phyloP scores from a whole-genome alignment of 2,113 vertebrate genomes.

The Mormyrus iriodes region DNA sequence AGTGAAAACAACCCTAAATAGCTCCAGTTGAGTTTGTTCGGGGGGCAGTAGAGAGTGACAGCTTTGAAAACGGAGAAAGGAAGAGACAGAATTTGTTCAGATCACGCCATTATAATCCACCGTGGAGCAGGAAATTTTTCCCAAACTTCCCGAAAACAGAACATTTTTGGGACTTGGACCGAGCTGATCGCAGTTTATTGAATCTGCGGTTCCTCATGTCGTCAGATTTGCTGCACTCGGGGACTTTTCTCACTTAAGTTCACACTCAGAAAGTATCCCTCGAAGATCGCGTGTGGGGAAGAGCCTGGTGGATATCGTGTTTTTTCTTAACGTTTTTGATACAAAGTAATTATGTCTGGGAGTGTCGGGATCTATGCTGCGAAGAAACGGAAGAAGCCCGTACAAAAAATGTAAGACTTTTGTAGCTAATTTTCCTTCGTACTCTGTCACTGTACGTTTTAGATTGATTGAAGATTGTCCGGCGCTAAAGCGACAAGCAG shows the following conservation, averaged over 20 bases:
- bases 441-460: neutral
- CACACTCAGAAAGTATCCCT: neutral
- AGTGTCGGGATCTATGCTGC: constrained; percentile 54
- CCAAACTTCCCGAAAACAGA: neutral
- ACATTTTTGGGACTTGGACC: neutral
- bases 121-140: constrained; percentile 27
- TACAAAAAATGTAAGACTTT: constrained; percentile 64
- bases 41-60: constrained; percentile 39
- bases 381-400: constrained; percentile 69
- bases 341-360: constrained; percentile 42
- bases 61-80: constrained; percentile 30
- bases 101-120: constrained; percentile 36
- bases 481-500: neutral
- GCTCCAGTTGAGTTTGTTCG: neutral
- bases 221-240: neutral
- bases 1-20: constrained; percentile 4
- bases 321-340: constrained; percentile 14
- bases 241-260: constrained; percentile 11
- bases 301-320: neutral
- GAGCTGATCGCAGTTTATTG: neutral
- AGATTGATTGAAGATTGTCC: neutral
- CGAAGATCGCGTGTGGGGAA: neutral
- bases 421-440: neutral
- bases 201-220: neutral
- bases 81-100: constrained; percentile 34